Evolutionary conservation across 1,140 invertebrate species (phyloP), one percentile per base, ranked within the genome.

Genomic region (Marisa cornuarietis): DNA sequence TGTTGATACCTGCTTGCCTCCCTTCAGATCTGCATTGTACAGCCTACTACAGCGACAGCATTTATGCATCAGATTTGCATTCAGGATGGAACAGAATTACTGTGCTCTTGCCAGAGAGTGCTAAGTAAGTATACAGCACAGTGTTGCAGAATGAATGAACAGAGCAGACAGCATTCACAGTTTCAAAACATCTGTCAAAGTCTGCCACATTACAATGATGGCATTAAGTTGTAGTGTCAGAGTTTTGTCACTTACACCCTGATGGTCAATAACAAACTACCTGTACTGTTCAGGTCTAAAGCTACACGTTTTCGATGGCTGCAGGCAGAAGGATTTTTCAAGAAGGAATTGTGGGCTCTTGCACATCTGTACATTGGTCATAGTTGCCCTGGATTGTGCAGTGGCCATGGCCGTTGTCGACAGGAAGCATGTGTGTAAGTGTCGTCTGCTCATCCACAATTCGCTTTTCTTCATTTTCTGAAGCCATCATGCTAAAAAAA

Each of bases 311-410:
- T 90, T 58, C 83, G 86, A 42, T 89, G 88, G 87, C 76, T 83
- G 63, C 90, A 90, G 79, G 63, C 77, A 61, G 77, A 82, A 26
- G 86, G 84, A 0, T 87, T 82, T 54, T 83, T 77, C 54, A 58
- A 71, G 13, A 83, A 82, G 63, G 82, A 89, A n/a, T 75, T 81
- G n/a, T 90, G 89, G 87, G 87, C 91, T 11, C 76, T 92, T 26
- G 88, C 89, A 63, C 86, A 91, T 76, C 77, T 92, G 26, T 92
- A 92, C 83, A 89, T 92, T 16, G 92, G 92, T 13, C 87, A 79
- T 14, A 82, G 86, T 42, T 92, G 91, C 82, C 87, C 86, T 13
- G 84, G 87, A 22, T 83, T 88, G 81, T 92, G 92, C 81, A 87
- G 84, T 73, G 91, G 91, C n/a, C 91, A 92, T 86, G 92, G 92